Conservation (phyloP, 2,888 invertebrate genomes). For the Coelinius sp. region DNA sequence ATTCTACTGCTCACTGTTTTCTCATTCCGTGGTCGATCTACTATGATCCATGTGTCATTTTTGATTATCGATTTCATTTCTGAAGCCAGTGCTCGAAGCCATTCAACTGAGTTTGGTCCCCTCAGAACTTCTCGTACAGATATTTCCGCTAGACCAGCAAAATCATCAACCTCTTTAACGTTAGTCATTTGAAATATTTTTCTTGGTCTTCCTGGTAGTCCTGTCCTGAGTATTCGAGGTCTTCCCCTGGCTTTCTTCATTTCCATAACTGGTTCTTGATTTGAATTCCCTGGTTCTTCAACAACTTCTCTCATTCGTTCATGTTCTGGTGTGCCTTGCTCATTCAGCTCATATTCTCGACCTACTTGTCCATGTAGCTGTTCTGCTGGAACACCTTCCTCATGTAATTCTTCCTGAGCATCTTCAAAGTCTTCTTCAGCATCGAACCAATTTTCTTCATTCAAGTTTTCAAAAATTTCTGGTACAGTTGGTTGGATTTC, state of each 20-base stretch:
- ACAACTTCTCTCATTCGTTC: not conserved
- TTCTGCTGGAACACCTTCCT: not conserved
- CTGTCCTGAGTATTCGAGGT: conserved; percentile 20
- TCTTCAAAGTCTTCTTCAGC: not conserved
- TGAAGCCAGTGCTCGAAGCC: conserved; percentile 31
- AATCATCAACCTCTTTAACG: not conserved
- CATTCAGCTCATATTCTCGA: not conserved
- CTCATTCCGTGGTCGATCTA: conserved; percentile 25
- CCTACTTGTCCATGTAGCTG: not conserved
- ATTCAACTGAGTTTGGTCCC: conserved; percentile 18
- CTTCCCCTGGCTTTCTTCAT: conserved; percentile 15
- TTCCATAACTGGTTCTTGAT: not conserved
- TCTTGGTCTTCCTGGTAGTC: conserved; percentile 23
- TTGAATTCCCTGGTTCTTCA: not conserved
- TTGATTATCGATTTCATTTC: conserved; percentile 44
- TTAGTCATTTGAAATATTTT: conserved; percentile 19
- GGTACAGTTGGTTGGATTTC: not conserved
- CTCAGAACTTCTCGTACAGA: conserved; percentile 9
- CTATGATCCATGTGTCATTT: conserved; percentile 39
- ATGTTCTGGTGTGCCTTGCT: not conserved
- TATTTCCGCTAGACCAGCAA: conserved; percentile 14
- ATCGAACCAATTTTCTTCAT: not conserved
- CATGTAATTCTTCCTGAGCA: not conserved
- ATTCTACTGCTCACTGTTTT: conserved; percentile 27
- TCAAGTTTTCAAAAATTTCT: not conserved